These are phyloP conservation scores for Montipora efflorescens DNA, from an alignment of 64 coral and sea anemone genomes.

Conservation along the genomic window DNA sequence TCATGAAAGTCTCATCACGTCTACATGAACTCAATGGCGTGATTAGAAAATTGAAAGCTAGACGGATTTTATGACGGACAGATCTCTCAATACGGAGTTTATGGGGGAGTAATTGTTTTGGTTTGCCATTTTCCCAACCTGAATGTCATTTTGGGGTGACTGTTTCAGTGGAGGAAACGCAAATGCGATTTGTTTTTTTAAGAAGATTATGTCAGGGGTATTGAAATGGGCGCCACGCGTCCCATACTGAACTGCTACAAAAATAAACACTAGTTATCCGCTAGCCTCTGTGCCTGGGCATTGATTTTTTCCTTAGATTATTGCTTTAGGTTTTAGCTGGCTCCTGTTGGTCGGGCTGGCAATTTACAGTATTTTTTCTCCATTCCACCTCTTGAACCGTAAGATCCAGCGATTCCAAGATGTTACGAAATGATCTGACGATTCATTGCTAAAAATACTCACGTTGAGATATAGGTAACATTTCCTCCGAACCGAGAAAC, in stretches of 20 bases:
- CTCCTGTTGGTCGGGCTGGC: not conserved
- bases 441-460: too few species aligned
- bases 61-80: too few species aligned
- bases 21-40: too few species aligned
- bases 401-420: too few species aligned
- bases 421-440: too few species aligned
- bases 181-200: not conserved
- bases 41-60: too few species aligned
- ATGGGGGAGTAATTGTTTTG: not conserved
- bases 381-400: too few species aligned
- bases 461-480: not conserved
- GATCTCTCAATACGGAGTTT: not conserved
- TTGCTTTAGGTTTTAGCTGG: not conserved
- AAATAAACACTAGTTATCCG: slow-evolving; percentile 1
- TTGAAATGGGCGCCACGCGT: slow-evolving; percentile 16
- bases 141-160: not conserved
- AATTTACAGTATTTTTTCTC: too few species aligned
- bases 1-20: too few species aligned
- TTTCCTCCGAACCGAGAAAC: not conserved
- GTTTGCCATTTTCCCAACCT: not conserved
- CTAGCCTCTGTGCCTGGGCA: not conserved
- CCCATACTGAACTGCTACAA: not conserved
- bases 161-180: not conserved
- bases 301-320: not conserved
- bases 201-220: not conserved